Base-by-base conservation (phyloP, 2,797 vertebrate genomes). In the Labeo calbasu region DNA sequence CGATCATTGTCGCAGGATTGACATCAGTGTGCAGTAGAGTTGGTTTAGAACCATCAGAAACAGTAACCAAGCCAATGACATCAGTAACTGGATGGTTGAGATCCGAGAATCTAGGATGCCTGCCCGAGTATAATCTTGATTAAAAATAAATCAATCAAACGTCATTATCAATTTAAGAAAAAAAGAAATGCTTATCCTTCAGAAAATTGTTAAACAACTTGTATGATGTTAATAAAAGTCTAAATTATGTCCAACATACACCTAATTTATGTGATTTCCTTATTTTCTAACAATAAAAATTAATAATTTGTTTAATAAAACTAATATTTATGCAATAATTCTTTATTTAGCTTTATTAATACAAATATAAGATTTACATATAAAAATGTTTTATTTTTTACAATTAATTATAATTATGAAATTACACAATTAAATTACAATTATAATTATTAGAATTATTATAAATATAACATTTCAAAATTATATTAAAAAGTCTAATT, bases 11-110 rank as follows among this genome's bases (percentile, higher is more conserved):
- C 63, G 66, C 32, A 14, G 13, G 21, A 51, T 15, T 71, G 73
- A 82, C 81, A 85, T 79, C 55, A 71, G 79, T 77, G 59, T 48
- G 48, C 46, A 66, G 51, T 79, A 19, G 77, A 71, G 84, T 57
- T 48, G 79, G 68, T 66, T 84, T 46, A 83, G 59, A 23, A 66
- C 40, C 46, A 82, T 76, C 28, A 14, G 55, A 85, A 87, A 87
- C 78, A 19, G 69, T 48, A 50, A 77, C 82, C 46, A 57, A 65
- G 65, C 36, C 84, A 59, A 59, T 17, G 51, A 77, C 69, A 72
- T 83, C 75, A 76, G 73, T 17, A 82, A 70, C 23, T 79, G 72
- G 81, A 71, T 61, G 46, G 32, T 1, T 73, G 72, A 65, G 59
- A 83, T 83, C 28, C 53, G 46, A 71, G 43, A 61, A 77, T 21